These are phyloP conservation scores for Acromyrmex charruanus DNA, from an alignment of 1,140 invertebrate species.

Conservation along the genomic window DNA sequence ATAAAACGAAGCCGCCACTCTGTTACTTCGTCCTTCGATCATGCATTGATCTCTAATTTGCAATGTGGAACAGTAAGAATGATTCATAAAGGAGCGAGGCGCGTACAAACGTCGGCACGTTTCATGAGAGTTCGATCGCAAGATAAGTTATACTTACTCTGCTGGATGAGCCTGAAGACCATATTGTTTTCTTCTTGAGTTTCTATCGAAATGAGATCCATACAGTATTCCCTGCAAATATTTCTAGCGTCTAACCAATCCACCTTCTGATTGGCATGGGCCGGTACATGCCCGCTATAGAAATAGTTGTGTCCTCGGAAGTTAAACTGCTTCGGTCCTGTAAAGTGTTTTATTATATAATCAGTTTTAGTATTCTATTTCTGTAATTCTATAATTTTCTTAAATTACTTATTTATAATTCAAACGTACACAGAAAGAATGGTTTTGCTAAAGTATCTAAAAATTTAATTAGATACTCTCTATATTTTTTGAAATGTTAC, in stretches of 20 bases:
- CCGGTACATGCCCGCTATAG: slow-evolving; percentile 93
- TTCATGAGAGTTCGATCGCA: background rate
- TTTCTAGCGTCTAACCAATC: slow-evolving; percentile 97
- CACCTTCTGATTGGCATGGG: slow-evolving; percentile 91
- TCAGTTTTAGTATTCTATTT: background rate
- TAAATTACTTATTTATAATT: background rate
- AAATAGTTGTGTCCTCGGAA: slow-evolving; percentile 96
- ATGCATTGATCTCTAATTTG: slow-evolving; percentile 31
- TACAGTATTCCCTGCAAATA: slow-evolving; percentile 96
- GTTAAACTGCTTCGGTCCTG: slow-evolving; percentile 96
- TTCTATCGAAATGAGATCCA: slow-evolving; percentile 96
- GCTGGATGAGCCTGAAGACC: slow-evolving; percentile 94
- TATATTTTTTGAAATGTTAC: no score
- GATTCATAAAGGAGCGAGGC: slow-evolving; percentile 28
- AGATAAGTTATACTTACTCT: slow-evolving; percentile 88
- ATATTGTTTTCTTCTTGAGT: slow-evolving; percentile 96
- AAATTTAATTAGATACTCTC: no score
- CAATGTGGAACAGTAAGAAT: slow-evolving; percentile 31
- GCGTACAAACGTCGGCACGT: background rate
- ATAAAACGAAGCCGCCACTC: background rate
- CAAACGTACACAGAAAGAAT: no score
- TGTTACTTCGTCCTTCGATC: slow-evolving; percentile 1
- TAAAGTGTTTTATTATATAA: slow-evolving; percentile 67
- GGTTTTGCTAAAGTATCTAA: no score
- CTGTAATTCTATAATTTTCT: background rate